These are phyloP conservation scores for Siderastrea radians DNA, from an alignment of 92 coral and sea anemone species.

Conservation along the genomic window DNA sequence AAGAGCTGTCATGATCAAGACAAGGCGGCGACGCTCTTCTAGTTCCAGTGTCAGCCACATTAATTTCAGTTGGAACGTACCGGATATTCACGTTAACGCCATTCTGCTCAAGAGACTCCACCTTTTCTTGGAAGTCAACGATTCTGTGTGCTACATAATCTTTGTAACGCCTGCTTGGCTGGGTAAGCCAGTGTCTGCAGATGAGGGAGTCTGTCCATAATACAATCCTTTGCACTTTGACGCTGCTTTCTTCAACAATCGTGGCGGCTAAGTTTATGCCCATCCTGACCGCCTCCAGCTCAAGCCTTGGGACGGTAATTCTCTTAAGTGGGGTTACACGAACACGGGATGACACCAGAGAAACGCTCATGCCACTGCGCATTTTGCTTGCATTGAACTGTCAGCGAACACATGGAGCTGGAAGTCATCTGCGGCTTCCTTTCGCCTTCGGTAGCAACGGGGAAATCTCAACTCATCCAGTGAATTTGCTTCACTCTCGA, in stretches of 20 bases:
- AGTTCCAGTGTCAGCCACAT: background rate
- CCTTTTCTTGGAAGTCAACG: conserved; percentile 15
- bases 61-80: background rate
- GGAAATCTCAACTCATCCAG: background rate
- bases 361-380: background rate
- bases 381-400: background rate
- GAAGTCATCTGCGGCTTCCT: background rate
- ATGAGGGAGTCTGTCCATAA: conserved; percentile 55
- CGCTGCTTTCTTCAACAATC: background rate
- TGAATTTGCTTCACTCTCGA: background rate
- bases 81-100: background rate
- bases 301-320: background rate
- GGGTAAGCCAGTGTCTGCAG: conserved; percentile 28
- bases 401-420: background rate
- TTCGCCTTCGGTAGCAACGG: background rate
- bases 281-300: background rate
- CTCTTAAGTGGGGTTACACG: background rate
- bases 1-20: background rate
- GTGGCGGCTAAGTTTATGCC: background rate
- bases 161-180: conserved; percentile 32
- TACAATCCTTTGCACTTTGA: background rate
- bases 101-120: background rate
- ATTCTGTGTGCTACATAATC: conserved; percentile 57
- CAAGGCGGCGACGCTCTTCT: background rate
- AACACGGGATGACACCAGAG: background rate